phyloP scores from a whole-genome alignment of 2,888 invertebrate species.

The Platynereis dumerilii region DNA sequence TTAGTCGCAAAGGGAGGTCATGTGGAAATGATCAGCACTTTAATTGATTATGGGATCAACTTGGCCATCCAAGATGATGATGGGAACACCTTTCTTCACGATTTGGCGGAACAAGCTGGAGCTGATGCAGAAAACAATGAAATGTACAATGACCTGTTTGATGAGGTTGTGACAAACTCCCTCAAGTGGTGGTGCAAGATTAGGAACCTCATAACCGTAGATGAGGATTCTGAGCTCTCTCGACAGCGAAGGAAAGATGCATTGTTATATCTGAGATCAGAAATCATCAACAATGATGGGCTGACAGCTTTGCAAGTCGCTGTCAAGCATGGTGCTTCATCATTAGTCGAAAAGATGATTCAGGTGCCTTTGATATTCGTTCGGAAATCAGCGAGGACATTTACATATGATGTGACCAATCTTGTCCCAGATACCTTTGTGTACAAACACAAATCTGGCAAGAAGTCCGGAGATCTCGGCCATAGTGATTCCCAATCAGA shows the following conservation, averaged over 20 bases:
- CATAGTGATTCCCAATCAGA: no score
- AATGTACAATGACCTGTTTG: conserved; percentile 40
- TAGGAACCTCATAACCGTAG: conserved; percentile 37
- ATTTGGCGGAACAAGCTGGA: conserved; percentile 38
- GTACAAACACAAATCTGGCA: no score
- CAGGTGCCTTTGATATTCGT: conserved; percentile 34
- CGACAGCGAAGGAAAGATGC: conserved; percentile 29
- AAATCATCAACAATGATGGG: conserved; percentile 42
- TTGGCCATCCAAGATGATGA: conserved; percentile 39
- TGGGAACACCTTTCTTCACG: conserved; percentile 50
- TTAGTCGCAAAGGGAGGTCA: neutral
- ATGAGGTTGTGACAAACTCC: conserved; percentile 38
- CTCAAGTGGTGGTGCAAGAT: conserved; percentile 48
- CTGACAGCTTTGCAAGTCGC: conserved; percentile 47
- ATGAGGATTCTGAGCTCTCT: conserved; percentile 33
- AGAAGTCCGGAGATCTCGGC: no score
- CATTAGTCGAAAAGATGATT: conserved; percentile 42
- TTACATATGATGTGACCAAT: neutral
- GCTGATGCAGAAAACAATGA: conserved; percentile 30
- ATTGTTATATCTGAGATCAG: conserved; percentile 38
- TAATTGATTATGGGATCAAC: conserved; percentile 38
- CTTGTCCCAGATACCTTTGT: neutral
- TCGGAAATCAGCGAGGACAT: neutral
- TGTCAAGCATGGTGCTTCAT: conserved; percentile 43
- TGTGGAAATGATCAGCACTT: neutral